These are phyloP conservation scores for Oxyteleia sp. DNA, from an alignment of 2,888 invertebrate species.

Conservation along the genomic window DNA sequence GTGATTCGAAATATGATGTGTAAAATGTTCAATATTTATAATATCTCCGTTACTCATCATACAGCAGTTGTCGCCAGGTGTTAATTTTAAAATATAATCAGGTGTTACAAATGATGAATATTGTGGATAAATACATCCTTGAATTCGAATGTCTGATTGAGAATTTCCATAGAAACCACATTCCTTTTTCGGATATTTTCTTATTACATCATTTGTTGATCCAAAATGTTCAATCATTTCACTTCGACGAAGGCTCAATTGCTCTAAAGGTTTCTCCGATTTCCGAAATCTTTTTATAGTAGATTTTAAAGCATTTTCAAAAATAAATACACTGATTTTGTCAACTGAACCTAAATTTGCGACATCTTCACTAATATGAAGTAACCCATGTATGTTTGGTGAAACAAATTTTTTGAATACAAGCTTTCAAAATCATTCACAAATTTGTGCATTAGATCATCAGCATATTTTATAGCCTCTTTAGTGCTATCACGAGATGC, in stretches of 20 bases:
- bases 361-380: constrained; percentile 1
- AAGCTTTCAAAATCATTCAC: background rate
- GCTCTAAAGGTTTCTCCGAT: constrained; percentile 1
- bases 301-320: constrained; percentile 7
- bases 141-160: background rate
- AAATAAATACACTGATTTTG: constrained; percentile 4
- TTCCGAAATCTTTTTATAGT: background rate
- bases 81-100: background rate
- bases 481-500: background rate
- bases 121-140: constrained; percentile 7
- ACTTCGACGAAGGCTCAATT: constrained; percentile 2
- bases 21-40: constrained; percentile 1
- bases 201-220: constrained; percentile 8
- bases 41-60: constrained; percentile 13
- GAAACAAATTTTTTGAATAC: constrained; percentile 4
- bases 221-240: background rate
- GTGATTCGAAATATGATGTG: background rate
- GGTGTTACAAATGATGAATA: constrained; percentile 11
- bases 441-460: background rate
- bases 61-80: background rate
- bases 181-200: background rate
- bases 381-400: constrained; percentile 2
- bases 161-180: background rate
- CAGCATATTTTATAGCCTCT: constrained; percentile 4
- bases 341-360: constrained; percentile 1